Evolutionary conservation across 2,113 vertebrate genomes (phyloP).

Genomic region (Serinus canaria): DNA sequence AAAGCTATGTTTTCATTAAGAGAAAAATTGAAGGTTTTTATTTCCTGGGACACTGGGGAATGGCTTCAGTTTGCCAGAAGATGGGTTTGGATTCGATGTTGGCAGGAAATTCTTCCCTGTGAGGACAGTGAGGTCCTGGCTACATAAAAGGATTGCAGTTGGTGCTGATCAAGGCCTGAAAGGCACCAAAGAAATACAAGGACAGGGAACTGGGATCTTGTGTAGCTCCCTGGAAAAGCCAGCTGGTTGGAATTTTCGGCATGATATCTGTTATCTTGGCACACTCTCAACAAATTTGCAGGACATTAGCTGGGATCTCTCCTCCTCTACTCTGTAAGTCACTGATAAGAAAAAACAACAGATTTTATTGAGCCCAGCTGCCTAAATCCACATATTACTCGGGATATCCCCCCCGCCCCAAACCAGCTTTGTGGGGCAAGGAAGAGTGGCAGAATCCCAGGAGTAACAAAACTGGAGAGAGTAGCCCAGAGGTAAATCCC

Average conservation of each 20-base stretch:
- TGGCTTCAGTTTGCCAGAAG: neutral
- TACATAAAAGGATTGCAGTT: accelerated
- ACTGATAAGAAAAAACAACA: neutral
- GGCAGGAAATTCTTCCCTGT: neutral
- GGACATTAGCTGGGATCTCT: neutral
- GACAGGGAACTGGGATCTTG: neutral
- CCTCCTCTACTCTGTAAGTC: neutral
- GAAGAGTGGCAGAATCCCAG: neutral
- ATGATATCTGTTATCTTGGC: neutral
- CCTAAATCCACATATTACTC: neutral
- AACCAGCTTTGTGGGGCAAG: neutral
- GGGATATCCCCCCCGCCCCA: neutral
- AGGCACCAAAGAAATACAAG: neutral
- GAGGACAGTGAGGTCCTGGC: neutral
- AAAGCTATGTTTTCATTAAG: neutral
- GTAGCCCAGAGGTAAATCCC: neutral
- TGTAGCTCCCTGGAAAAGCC: neutral
- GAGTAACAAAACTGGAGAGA: neutral
- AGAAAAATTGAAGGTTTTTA: neutral
- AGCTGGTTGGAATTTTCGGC: neutral
- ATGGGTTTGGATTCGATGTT: neutral
- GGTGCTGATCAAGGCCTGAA: neutral
- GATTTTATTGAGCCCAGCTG: neutral
- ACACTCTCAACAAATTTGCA: neutral
- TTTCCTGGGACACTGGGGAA: neutral